Evolutionary conservation across 2,888 invertebrate genomes (phyloP), one percentile per base, ranked within the genome.

Genomic region (Dorcus hopei): DNA sequence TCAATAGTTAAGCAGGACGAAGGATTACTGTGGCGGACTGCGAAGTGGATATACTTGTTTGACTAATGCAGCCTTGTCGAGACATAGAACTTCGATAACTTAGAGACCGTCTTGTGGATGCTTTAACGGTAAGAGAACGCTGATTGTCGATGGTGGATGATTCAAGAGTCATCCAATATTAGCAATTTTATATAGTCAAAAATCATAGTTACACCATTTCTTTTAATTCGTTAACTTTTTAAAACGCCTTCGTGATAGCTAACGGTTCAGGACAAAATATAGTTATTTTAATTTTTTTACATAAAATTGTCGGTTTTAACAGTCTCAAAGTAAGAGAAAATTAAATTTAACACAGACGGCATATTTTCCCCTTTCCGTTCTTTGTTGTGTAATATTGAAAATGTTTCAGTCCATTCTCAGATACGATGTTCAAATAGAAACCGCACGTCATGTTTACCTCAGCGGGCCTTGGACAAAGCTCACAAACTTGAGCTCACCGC

Each of bases 41-140:
- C 70, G 72, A 72, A 74, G 73, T 74, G 74, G 71, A 73, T 73
- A 73, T 73, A 68, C 74, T 73, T 74, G 74, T 73, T 72, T 70
- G 70, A 70, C 71, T 73, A 73, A 73, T 73, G 73, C 71, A 71
- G 71, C 63, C 66, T 64, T 65, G 63, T 64, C 62, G 63, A 63
- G 63, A 70, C 72, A 72, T 61, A 65, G 69, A 73, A 74, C 70
- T 73, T 74, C 74, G 71, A 73, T 74, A 74, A 73, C 69, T 74
- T 73, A 68, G 66, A 67, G 66, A 68, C 68, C 64, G 61, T 66
- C 66, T 66, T 66, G 63, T 56, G 52, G 45, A 45, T 33, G 26
- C 26, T 33, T 33, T 33, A 33, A 33, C 26, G 26, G 26, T 33
- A 33, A 7, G 26, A 33, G 26, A 33, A 33, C 26, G 26, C 6